Evolutionary conservation across 64 coral and sea anemone genomes (phyloP), one percentile per base, ranked within the genome.

Genomic region (Montipora foliosa): DNA sequence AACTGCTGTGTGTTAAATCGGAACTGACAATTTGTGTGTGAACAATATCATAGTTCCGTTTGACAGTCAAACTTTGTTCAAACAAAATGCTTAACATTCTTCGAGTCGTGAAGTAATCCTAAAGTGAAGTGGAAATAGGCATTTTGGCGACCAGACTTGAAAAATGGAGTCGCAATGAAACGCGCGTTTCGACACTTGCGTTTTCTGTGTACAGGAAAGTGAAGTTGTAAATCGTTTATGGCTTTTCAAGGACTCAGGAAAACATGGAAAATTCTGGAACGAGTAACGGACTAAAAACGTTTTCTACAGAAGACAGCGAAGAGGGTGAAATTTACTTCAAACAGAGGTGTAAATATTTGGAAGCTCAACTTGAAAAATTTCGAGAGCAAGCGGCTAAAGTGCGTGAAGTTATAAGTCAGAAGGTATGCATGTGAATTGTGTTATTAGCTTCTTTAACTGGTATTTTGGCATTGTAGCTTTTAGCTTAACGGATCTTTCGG

Each of bases 331-430:
- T 77, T 49, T 21, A 93, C 77, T 93, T 78, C 74, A 79, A 80
- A 93, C 66, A 67, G 55, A 85, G 83, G 19, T 93, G 92, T 81
- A 78, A 78, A 76, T 85, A 60, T 88, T 60, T 93, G 66, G 92
- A 93, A 93, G 75, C 25, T 55, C 92, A 93, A 82, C 81, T 93
- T 25, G 92, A 81, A 58, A 81, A 75, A 71, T 93, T 93, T 59
- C 60, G 85, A 70, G 92, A 93, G 87, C 92, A 93, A 49, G 92
- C 92, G 19, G 44, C 84, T 25, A 93, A 93, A 88, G 92, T 93
- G 25, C 92, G 92, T n/a, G 92, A 93, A 88, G 92, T 88, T 58
- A 88, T 93, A 37, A 84, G 92, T 59, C 83, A 88, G 55, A 93
- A 93, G 85, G 92, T 93, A 81, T 67, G 46, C 44, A 48, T 47